Conservation (phyloP, 2,797 vertebrate genomes). For the Enteromius radiatus region DNA sequence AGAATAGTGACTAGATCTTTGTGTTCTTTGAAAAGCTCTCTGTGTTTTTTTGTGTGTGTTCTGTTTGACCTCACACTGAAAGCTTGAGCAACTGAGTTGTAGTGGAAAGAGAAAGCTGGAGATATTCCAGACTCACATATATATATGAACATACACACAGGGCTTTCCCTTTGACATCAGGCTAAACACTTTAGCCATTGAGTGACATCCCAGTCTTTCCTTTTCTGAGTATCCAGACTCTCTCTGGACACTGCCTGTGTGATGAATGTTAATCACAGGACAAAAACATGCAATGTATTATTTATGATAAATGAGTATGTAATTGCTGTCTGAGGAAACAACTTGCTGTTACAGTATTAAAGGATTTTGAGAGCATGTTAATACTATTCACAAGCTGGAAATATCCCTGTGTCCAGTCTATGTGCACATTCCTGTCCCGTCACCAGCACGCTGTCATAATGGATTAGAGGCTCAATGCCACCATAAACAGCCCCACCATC, state of each 20-base stretch:
- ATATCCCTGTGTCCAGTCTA: constrained; percentile 15
- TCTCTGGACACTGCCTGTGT: background rate
- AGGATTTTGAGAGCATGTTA: constrained; percentile 1
- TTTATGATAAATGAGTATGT: background rate
- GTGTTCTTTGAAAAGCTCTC: constrained; percentile 34
- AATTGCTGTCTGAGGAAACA: background rate
- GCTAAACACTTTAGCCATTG: constrained; percentile 21
- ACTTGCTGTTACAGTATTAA: background rate
- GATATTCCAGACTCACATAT: constrained; percentile 49
- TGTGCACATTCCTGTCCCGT: constrained; percentile 16
- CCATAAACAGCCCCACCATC: constrained; percentile 15
- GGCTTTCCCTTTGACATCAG: constrained; percentile 22
- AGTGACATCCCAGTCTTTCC: constrained; percentile 3
- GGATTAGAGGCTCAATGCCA: constrained; percentile 35
- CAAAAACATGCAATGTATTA: background rate
- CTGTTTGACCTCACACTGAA: constrained; percentile 12
- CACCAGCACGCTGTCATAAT: constrained; percentile 26
- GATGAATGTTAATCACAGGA: constrained; percentile 6
- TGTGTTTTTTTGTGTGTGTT: constrained; percentile 21
- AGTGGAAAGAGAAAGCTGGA: constrained; percentile 53
- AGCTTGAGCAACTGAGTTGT: constrained; percentile 32
- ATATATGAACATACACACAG: constrained; percentile 12
- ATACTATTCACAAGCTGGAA: constrained; percentile 3
- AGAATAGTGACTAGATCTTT: constrained; percentile 26
- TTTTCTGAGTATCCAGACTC: constrained; percentile 7